Conservation (phyloP, 1,140 invertebrate species). For the Cyclina sinensis region DNA sequence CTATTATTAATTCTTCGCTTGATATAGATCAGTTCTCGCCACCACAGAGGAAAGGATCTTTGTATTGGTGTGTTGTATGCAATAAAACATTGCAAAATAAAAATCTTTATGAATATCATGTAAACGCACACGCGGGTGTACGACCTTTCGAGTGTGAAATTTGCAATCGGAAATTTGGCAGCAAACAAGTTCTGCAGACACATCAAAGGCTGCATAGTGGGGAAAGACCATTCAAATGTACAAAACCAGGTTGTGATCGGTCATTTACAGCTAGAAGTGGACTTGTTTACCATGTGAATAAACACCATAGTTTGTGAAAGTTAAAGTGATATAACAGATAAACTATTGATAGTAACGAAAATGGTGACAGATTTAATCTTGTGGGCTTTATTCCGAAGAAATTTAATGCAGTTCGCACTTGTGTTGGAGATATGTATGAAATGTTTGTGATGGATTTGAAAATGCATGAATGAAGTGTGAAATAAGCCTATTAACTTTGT, state of each 20-base stretch:
- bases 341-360: no score
- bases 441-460: no score
- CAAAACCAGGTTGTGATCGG: constrained; percentile 32
- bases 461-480: no score
- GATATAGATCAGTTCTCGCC: constrained; percentile 9
- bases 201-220: constrained; percentile 49
- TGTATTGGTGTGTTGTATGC: constrained; percentile 52
- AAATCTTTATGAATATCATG: constrained; percentile 26
- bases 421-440: no score
- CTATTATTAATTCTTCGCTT: constrained; percentile 32
- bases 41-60: not conserved
- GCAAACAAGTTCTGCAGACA: constrained; percentile 57
- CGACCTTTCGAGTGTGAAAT: constrained; percentile 50
- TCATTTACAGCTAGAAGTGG: constrained; percentile 59
- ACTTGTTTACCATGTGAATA: constrained; percentile 56
- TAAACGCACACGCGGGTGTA: constrained; percentile 43
- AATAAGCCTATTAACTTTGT: no score
- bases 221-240: constrained; percentile 57
- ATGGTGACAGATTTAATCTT: no score
- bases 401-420: no score
- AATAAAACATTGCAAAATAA: constrained; percentile 49
- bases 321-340: no score
- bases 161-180: constrained; percentile 57
- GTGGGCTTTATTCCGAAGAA: no score
- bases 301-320: constrained; percentile 51